These are phyloP conservation scores for Nebria salina DNA, from an alignment of 2,888 invertebrate species.

Conservation along the genomic window DNA sequence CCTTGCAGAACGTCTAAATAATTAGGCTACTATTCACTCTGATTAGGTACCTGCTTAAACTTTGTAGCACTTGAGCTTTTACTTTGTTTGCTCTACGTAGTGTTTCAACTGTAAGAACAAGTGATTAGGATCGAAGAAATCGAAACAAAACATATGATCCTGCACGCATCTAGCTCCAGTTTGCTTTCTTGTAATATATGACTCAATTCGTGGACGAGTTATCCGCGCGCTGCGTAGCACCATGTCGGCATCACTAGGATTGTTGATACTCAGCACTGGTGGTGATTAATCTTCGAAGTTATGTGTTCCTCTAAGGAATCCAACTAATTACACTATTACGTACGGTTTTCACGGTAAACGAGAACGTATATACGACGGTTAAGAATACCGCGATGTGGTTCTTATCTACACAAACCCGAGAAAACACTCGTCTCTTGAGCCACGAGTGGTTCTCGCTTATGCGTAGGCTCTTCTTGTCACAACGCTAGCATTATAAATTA, in stretches of 20 bases:
- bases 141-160: conserved; percentile 10
- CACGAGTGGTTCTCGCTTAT: background rate
- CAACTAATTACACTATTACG: conserved; percentile 47
- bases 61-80: background rate
- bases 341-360: conserved; percentile 40
- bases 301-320: conserved; percentile 45
- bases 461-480: background rate
- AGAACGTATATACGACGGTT: conserved; percentile 19
- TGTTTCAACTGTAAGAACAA: background rate
- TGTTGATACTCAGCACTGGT: conserved; percentile 29
- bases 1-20: background rate
- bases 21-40: background rate
- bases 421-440: conserved; percentile 6
- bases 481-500: background rate
- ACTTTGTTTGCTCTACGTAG: background rate
- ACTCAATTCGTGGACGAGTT: conserved; percentile 36
- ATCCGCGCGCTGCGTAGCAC: background rate
- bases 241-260: conserved; percentile 12
- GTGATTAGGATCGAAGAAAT: background rate
- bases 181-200: conserved; percentile 35
- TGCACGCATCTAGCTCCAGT: background rate
- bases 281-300: conserved; percentile 44
- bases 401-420: background rate
- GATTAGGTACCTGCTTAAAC: background rate
- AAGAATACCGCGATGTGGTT: conserved; percentile 10